Percentiles rank a stretch among this genome's conserved stretches.
Conservation (phyloP, 2,888 invertebrate species). For the Trachelus iudaicus region DNA sequence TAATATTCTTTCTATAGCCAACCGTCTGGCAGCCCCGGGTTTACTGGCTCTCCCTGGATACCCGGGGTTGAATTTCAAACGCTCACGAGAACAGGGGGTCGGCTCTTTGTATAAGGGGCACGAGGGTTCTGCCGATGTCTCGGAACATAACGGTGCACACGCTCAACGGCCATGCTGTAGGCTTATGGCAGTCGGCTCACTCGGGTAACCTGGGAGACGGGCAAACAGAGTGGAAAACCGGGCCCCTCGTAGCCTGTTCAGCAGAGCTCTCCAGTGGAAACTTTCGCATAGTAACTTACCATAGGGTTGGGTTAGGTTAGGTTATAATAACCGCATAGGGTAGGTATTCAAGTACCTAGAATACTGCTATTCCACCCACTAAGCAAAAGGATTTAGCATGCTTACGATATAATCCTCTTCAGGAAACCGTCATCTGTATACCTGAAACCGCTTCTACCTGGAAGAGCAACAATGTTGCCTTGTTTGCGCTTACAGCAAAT, state of each 20-base stretch:
- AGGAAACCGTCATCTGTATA: background rate
- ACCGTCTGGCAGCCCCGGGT: constrained; percentile 28
- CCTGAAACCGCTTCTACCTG: background rate
- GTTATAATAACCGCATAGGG: constrained; percentile 9
- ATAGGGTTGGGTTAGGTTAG: background rate
- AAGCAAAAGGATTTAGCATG: background rate
- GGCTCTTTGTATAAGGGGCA: constrained; percentile 53
- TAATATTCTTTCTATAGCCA: constrained; percentile 23
- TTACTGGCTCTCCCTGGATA: constrained; percentile 22
- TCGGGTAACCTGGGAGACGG: constrained; percentile 16
- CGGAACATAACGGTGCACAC: constrained; percentile 55
- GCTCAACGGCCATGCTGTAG: constrained; percentile 52
- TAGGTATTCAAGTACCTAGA: background rate
- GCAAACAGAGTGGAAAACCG: constrained; percentile 45
- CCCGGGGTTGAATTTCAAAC: constrained; percentile 61
- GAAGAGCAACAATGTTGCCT: background rate
- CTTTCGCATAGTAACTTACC: background rate
- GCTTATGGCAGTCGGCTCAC: constrained; percentile 51
- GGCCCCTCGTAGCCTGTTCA: constrained; percentile 34
- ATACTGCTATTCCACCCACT: background rate
- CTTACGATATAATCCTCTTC: background rate
- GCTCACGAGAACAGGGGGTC: constrained; percentile 52
- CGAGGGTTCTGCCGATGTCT: constrained; percentile 47
- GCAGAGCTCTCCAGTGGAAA: background rate
- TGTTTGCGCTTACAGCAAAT: background rate